phyloP scores from a whole-genome alignment of 2,113 vertebrate genomes.

The Halcyon senegalensis region DNA sequence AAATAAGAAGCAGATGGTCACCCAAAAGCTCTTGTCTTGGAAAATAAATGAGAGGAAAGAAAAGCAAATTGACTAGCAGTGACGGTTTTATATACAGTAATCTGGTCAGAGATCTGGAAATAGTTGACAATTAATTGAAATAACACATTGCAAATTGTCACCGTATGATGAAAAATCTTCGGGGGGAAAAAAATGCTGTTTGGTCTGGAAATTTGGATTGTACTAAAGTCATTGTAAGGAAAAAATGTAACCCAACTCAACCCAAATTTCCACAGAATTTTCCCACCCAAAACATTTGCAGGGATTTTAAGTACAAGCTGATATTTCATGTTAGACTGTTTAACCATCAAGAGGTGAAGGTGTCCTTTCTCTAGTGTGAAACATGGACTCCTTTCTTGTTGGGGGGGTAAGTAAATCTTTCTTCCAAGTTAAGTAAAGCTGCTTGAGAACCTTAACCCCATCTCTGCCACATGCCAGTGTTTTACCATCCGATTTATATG shows the following conservation, averaged over 20 bases:
- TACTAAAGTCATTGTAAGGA: conserved; percentile 63
- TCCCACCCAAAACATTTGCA: conserved; percentile 40
- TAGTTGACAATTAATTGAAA: conserved; percentile 73
- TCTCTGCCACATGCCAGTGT: background rate
- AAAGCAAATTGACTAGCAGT: conserved; percentile 44
- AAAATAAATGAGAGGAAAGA: conserved; percentile 57
- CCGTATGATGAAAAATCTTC: conserved; percentile 66
- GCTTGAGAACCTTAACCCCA: conserved; percentile 17
- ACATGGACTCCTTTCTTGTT: background rate
- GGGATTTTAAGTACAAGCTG: background rate
- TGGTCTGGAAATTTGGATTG: conserved; percentile 73
- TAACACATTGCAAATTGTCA: conserved; percentile 74
- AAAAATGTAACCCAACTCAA: conserved; percentile 56
- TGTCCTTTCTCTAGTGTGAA: background rate
- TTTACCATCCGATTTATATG: background rate
- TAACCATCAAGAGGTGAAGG: background rate
- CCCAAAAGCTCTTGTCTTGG: conserved; percentile 55
- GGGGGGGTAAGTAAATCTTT: fast-evolving
- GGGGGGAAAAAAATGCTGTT: conserved; percentile 44
- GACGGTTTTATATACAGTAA: conserved; percentile 57
- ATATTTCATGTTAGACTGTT: background rate
- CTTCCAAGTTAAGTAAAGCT: background rate
- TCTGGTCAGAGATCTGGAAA: conserved; percentile 69
- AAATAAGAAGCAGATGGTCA: conserved; percentile 68
- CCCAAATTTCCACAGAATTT: conserved; percentile 62